These are phyloP conservation scores for Sardinella longiceps DNA, from an alignment of 2,797 vertebrate species.

Conservation along the genomic window DNA sequence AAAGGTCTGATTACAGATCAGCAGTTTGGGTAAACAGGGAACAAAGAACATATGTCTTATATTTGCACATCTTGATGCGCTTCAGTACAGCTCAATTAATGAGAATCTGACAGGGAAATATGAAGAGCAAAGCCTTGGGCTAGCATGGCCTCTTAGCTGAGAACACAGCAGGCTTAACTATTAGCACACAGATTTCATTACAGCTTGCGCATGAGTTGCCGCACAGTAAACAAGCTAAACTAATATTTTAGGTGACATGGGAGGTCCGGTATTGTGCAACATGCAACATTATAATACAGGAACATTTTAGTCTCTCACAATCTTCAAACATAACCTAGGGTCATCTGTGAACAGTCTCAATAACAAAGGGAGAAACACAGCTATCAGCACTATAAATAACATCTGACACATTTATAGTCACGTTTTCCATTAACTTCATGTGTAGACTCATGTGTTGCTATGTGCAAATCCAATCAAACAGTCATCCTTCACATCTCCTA, in stretches of 20 bases:
- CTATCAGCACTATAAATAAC: neutral
- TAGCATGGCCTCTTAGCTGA: neutral
- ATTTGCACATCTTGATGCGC: slow-evolving; percentile 71
- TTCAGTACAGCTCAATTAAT: slow-evolving; percentile 66
- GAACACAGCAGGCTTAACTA: slow-evolving; percentile 15
- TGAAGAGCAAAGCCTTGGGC: slow-evolving; percentile 28
- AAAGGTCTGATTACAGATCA: slow-evolving; percentile 58
- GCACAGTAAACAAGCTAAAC: slow-evolving; percentile 1
- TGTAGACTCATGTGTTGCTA: slow-evolving; percentile 15
- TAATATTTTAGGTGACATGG: slow-evolving; percentile 1
- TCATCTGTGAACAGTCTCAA: neutral
- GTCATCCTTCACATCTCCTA: slow-evolving; percentile 8
- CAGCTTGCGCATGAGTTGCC: neutral
- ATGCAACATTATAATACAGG: neutral
- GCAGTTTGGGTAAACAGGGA: slow-evolving; percentile 60
- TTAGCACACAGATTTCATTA: neutral
- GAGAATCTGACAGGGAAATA: slow-evolving; percentile 54
- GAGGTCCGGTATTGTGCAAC: neutral
- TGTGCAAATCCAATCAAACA: slow-evolving; percentile 22
- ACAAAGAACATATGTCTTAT: slow-evolving; percentile 68
- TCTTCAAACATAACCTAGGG: neutral
- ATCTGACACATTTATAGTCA: neutral
- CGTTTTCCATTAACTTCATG: neutral
- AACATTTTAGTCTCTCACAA: neutral
- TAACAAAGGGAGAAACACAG: neutral